phyloP scores from a whole-genome alignment of 2,888 invertebrate species.

The Synergus japonicus region DNA sequence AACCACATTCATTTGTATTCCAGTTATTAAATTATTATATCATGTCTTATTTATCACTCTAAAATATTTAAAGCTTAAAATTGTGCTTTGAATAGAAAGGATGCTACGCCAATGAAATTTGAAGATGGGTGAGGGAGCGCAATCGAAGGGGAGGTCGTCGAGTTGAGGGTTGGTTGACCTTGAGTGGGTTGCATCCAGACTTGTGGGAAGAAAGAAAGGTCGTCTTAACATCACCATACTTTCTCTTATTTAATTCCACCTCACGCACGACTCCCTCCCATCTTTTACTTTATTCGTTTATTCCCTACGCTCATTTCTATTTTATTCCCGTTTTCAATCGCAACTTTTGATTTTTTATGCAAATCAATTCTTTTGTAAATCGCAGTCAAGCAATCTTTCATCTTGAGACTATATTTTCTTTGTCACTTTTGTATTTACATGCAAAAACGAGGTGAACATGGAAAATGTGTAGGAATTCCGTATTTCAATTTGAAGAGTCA shows the following conservation, averaged over 20 bases:
- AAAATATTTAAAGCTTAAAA: neutral
- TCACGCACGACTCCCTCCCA: constrained; percentile 33
- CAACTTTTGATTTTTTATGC: constrained; percentile 3
- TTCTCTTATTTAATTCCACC: constrained; percentile 36
- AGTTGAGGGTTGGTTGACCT: constrained; percentile 51
- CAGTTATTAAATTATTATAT: no score
- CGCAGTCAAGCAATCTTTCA: neutral
- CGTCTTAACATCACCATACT: constrained; percentile 21
- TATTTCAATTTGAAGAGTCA: neutral
- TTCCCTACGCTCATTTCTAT: constrained; percentile 5
- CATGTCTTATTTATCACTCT: no score
- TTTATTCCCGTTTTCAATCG: constrained; percentile 29
- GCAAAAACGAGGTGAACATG: neutral
- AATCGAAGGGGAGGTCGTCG: constrained; percentile 45
- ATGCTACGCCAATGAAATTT: constrained; percentile 32
- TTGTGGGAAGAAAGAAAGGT: constrained; percentile 16
- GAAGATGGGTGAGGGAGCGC: constrained; percentile 13
- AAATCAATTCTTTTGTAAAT: neutral
- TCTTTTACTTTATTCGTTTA: constrained; percentile 31
- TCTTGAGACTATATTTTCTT: neutral
- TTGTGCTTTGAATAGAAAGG: neutral
- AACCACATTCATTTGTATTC: no score
- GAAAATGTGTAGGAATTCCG: neutral
- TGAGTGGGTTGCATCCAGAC: constrained; percentile 50
- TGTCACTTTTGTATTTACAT: neutral